Conservation (phyloP, 2,113 vertebrate species). For the Petrocephalus microphthalmus region DNA sequence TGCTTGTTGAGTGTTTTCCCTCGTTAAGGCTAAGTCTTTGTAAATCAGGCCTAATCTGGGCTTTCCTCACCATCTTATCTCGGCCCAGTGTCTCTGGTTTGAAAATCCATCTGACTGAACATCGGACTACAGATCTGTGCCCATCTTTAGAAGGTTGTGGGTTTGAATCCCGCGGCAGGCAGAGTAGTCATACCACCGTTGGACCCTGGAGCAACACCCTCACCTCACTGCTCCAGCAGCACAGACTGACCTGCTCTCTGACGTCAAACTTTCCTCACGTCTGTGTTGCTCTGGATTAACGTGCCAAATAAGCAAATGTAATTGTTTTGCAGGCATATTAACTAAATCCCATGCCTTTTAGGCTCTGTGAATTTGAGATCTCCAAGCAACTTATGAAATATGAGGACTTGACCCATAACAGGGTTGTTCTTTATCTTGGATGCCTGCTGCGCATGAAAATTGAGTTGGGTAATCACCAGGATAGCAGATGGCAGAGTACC, state of each 20-base stretch:
- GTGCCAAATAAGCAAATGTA: not conserved
- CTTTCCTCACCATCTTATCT: not conserved
- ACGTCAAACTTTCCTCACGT: not conserved
- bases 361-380: not conserved
- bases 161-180: not conserved
- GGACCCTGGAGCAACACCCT: not conserved
- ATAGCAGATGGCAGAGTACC: not conserved
- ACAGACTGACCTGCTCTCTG: not conserved
- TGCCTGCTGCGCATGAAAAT: not conserved
- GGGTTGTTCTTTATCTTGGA: not conserved
- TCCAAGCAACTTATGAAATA: not conserved
- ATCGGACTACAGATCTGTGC: not conserved
- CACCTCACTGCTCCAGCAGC: not conserved
- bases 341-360: not conserved
- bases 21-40: not conserved
- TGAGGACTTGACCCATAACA: not conserved
- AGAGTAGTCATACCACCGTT: not conserved
- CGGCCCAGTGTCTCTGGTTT: not conserved
- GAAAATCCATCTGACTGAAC: too few relatives aligned
- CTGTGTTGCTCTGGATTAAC: not conserved
- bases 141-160: not conserved
- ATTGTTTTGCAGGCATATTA: not conserved
- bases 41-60: not conserved
- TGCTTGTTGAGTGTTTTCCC: not conserved
- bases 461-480: not conserved